These are phyloP conservation scores for Eupithecia subumbrata DNA, from an alignment of 2,888 invertebrate genomes.

Conservation along the genomic window DNA sequence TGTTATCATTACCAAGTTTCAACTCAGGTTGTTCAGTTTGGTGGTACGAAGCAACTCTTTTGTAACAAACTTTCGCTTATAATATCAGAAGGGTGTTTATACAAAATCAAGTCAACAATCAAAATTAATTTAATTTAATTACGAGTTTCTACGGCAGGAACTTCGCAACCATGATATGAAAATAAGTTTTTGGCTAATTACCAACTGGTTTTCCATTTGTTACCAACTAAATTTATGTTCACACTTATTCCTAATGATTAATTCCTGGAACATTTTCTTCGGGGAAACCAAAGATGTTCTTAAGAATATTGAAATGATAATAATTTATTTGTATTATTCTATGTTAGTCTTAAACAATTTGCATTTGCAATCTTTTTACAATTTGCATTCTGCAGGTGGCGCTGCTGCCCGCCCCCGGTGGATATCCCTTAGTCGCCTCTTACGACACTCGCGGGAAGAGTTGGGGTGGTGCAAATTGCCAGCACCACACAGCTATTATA, in stretches of 20 bases:
- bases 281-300: not conserved
- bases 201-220: constrained; percentile 9
- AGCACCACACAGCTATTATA: no score
- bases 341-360: no score
- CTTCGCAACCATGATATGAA: constrained; percentile 10
- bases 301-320: not conserved
- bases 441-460: no score
- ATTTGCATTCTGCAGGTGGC: no score
- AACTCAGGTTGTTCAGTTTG: not conserved
- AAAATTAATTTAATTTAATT: constrained; percentile 11
- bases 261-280: not conserved
- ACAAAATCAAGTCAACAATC: constrained; percentile 9
- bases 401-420: no score
- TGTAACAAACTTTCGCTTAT: not conserved
- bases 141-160: constrained; percentile 5
- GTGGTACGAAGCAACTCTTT: not conserved
- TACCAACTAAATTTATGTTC: constrained; percentile 1
- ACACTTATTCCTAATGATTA: not conserved
- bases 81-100: constrained; percentile 7
- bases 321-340: not conserved
- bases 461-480: no score
- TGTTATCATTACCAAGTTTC: not conserved
- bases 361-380: no score
- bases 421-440: no score
- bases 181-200: constrained; percentile 5